Evolutionary conservation across 2,888 invertebrate species (phyloP), one percentile per base, ranked within the genome.

Genomic region (Piscicola geometra): DNA sequence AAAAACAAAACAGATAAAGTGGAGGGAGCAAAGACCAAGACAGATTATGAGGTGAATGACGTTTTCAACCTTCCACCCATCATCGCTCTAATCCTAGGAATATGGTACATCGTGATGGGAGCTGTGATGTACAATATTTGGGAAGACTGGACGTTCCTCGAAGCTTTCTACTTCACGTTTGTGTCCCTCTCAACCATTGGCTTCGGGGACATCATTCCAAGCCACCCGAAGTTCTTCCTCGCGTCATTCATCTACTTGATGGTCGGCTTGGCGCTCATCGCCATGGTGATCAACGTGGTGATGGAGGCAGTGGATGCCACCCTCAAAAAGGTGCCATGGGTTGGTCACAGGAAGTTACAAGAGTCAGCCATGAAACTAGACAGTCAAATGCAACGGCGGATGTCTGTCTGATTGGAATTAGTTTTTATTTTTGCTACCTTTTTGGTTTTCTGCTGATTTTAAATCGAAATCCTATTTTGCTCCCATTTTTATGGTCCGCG

Each of bases 141-240:
- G 86, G 87, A 87, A 79, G 87, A 88, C 0, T 98, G 97, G 97
- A 88, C 89, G n/a, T 92, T 93, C 85, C 91, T 95, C 82, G 92
- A 93, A 77, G 91, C 96, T 0, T 94, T 98, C 84, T 98, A 98
- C 86, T 98, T 97, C 84, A 93, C 97, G 2, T 97, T 97, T 84
- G 93, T 97, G 81, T 94, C 95, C 0, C 92, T 96, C 90, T 93
- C 94, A 0, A 98, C 97, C 0, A 95, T 98, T 76, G 97, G 97
- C n/a, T 92, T 96, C 81, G 95, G 95, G 1, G 95, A 96, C 86
- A 89, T 91, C 78, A 92, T 94, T 0, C 95, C 95, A 0, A 86
- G 89, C 84, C 92, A 93, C 86, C 94, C 94, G 0, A 89, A 90
- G 85, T 90, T 90, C 82, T 93, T 97, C 90, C 91, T 97, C 88